phyloP scores from a whole-genome alignment of 2,113 vertebrate species.

The Dasyurus viverrinus region DNA sequence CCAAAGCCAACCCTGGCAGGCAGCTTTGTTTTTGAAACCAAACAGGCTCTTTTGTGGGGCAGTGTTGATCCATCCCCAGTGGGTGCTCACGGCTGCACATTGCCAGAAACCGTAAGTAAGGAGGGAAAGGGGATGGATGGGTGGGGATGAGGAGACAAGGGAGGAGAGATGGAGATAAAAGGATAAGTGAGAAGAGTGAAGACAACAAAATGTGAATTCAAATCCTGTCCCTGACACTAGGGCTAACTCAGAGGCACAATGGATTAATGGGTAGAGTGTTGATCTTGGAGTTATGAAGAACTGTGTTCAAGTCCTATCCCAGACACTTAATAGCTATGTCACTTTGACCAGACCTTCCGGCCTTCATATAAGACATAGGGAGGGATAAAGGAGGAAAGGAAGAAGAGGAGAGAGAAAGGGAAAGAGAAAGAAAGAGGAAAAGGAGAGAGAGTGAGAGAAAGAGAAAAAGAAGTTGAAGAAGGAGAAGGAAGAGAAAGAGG shows the following conservation, averaged over 20 bases:
- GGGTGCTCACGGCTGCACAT: slow-evolving; percentile 79
- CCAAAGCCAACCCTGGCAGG: slow-evolving; percentile 68
- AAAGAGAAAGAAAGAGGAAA: no score
- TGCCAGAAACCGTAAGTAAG: slow-evolving; percentile 71
- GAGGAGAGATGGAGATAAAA: background rate
- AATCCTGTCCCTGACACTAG: background rate
- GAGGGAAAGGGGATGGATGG: background rate
- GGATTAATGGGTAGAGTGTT: background rate
- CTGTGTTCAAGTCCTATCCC: background rate
- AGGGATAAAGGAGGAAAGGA: no score
- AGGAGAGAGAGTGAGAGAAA: no score
- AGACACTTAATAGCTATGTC: background rate
- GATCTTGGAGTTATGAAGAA: background rate
- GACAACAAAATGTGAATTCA: background rate
- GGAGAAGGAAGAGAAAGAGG: no score
- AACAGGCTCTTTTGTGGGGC: slow-evolving; percentile 72
- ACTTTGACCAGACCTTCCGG: background rate
- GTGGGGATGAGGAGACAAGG: background rate
- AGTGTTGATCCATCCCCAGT: slow-evolving; percentile 50
- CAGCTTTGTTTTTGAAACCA: slow-evolving; percentile 1
- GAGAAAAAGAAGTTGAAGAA: no score
- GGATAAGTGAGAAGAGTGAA: background rate
- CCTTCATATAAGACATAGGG: no score
- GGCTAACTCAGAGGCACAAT: background rate
- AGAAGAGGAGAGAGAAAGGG: no score